phyloP scores from a whole-genome alignment of 2,797 vertebrate species.

The Anabacerthia variegaticeps region DNA sequence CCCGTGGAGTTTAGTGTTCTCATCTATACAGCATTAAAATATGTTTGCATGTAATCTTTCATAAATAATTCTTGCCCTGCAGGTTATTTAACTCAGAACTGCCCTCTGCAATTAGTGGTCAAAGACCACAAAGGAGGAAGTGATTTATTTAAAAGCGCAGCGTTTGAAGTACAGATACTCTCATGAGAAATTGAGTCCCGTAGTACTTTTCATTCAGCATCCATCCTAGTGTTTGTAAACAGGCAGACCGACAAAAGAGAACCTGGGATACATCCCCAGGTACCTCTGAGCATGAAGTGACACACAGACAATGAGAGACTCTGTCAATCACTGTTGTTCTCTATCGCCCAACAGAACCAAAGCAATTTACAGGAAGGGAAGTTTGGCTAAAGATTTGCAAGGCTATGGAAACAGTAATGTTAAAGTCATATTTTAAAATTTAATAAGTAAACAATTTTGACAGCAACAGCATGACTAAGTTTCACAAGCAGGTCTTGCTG shows the following conservation, averaged over 20 bases:
- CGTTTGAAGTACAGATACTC: not conserved
- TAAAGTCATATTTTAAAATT: not conserved
- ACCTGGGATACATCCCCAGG: not conserved
- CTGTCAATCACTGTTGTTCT: not conserved
- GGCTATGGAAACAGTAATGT: not conserved
- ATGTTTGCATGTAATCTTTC: not conserved
- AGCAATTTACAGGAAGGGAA: not conserved
- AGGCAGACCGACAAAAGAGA: not conserved
- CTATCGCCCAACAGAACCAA: not conserved
- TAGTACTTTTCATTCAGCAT: not conserved
- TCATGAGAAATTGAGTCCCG: not conserved
- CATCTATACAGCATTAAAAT: not conserved
- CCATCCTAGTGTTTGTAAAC: not conserved
- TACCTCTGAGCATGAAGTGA: not conserved
- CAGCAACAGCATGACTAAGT: not conserved
- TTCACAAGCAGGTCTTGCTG: not conserved
- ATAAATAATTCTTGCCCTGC: slow-evolving; percentile 41
- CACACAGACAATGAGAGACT: not conserved
- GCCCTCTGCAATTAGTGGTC: slow-evolving; percentile 24
- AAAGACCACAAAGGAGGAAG: not conserved
- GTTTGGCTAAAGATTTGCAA: not conserved
- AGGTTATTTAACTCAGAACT: slow-evolving; percentile 30
- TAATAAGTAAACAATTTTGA: not conserved
- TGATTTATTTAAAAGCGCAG: not conserved
- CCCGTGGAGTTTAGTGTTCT: not conserved